Evolutionary conservation across 2,797 vertebrate genomes (phyloP), one percentile per base, ranked within the genome.

Genomic region (Malurus splendens): DNA sequence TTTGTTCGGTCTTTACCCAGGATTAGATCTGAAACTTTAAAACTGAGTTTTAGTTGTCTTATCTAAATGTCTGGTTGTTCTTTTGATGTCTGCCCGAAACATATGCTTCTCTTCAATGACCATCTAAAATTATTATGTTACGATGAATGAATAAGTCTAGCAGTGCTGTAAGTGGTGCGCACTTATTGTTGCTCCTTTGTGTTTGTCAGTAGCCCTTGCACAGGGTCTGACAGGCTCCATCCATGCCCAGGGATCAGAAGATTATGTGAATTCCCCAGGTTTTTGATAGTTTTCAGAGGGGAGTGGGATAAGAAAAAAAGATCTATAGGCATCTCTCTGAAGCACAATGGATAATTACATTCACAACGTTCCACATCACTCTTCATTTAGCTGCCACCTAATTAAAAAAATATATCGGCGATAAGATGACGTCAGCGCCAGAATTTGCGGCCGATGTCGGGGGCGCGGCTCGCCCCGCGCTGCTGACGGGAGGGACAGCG

Each of bases 181-280:
- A 55, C 92, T 90, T 94, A 82, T 93, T 86, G 92, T 95, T 95
- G 92, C 92, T 95, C 81, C 94, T 96, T 96, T 96, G 95, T 96
- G 91, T 96, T 94, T 95, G 95, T 96, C 96, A 93, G 92, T 50
- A 73, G 94, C 90, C 80, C 75, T 77, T 0, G 74, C 90, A 87
- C 89, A 90, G 78, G 65, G 45, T 89, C 78, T 94, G 93, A 90
- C 90, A 93, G 77, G 61, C 74, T 92, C 57, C 57, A 70, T 91
- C 56, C 67, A 45, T 28, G 42, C 75, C 73, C 77, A 12, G 64
- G 68, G 48, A 80, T 57, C 5, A 14, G 60, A 68, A 57, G 59
- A 84, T 6, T 38, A 17, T 87, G 82, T 91, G 71, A 92, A 84
- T 92, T 93, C 66, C 57, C 45, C 73, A 90, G 79, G 71, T 86